These are phyloP conservation scores for Meiosimyza platycephala DNA, from an alignment of 2,888 invertebrate species.

Conservation along the genomic window DNA sequence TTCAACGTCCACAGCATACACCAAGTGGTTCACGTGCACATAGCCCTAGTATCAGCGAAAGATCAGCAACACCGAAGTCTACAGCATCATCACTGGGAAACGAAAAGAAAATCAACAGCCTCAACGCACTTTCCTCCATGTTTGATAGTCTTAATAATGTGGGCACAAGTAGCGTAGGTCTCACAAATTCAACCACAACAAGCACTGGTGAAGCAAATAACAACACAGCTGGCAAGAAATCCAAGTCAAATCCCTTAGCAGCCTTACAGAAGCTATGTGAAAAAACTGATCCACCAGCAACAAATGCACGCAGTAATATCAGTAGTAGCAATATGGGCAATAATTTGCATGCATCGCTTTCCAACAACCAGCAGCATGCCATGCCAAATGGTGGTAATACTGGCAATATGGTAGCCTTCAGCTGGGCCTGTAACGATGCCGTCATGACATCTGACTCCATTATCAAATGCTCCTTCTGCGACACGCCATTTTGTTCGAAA, in stretches of 20 bases:
- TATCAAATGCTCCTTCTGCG: conserved; percentile 95
- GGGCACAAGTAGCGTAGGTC: conserved; percentile 61
- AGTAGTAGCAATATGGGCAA: conserved; percentile 28
- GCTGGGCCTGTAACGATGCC: conserved; percentile 95
- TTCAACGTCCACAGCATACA: conserved; percentile 32
- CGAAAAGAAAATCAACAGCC: conserved; percentile 69
- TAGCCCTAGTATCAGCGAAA: conserved; percentile 80
- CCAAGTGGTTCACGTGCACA: conserved; percentile 56
- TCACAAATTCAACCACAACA: conserved; percentile 58
- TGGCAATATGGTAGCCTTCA: conserved; percentile 88
- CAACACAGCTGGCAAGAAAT: conserved; percentile 50
- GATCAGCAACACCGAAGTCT: conserved; percentile 79
- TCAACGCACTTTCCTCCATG: conserved; percentile 90
- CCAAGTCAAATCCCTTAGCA: conserved; percentile 86
- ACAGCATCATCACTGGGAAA: conserved; percentile 65
- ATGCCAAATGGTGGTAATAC: conserved; percentile 68
- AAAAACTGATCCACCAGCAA: conserved; percentile 79
- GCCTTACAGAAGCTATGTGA: conserved; percentile 96
- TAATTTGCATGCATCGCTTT: not conserved
- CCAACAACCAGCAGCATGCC: not conserved
- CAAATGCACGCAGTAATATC: conserved; percentile 57
- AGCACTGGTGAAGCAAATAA: conserved; percentile 37
- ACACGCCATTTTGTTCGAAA: conserved; percentile 95
- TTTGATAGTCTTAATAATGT: conserved; percentile 78
- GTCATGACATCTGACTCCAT: conserved; percentile 77